These are phyloP conservation scores for Pipistrellus nathusii DNA, from an alignment of 2,797 vertebrate genomes.

Conservation along the genomic window DNA sequence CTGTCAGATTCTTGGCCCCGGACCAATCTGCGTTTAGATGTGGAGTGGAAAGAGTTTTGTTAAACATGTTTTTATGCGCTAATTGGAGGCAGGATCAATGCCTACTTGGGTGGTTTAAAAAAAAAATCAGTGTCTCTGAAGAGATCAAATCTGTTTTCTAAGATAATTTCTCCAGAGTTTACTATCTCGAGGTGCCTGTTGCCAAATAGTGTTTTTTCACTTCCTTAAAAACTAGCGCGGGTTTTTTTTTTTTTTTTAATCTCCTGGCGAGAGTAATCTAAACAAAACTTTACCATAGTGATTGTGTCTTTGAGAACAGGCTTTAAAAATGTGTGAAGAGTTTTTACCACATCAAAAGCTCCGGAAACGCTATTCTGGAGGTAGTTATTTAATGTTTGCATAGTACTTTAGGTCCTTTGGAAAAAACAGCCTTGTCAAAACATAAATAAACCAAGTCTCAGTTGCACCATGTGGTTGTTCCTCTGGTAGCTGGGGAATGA, in stretches of 20 bases:
- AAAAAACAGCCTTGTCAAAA: conserved; percentile 48
- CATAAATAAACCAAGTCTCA: conserved; percentile 64
- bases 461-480: conserved; percentile 13
- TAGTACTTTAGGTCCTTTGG: conserved; percentile 45
- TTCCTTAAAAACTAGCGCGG: conserved; percentile 15
- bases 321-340: background rate
- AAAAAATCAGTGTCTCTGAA: background rate
- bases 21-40: background rate
- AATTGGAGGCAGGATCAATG: background rate
- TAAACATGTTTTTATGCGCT: background rate
- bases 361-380: background rate
- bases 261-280: background rate
- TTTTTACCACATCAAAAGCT: background rate
- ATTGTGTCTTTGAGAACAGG: conserved; percentile 49
- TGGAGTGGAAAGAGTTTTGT: background rate
- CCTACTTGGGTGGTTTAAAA: background rate
- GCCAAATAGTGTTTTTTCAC: background rate
- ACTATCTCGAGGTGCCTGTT: background rate
- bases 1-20: background rate
- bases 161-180: background rate
- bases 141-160: background rate
- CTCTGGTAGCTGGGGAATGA: conserved; percentile 61
- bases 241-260: background rate
- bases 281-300: background rate
- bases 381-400: conserved; percentile 3